Evolutionary conservation across 1,140 invertebrate species (phyloP).

Genomic region (Saccostrea echinata): DNA sequence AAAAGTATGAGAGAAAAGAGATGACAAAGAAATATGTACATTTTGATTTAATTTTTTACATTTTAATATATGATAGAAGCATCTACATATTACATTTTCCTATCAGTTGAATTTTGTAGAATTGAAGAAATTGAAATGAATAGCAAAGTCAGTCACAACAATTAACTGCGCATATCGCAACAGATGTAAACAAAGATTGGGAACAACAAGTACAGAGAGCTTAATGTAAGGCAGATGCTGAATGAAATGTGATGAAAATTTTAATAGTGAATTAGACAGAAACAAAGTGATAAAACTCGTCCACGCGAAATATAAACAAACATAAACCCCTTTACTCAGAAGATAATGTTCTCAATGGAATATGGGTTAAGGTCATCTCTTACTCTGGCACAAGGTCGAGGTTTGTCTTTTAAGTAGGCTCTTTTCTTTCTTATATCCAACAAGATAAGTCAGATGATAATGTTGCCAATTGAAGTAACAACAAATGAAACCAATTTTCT

Average conservation of each 20-base stretch:
- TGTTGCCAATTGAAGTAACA: background rate
- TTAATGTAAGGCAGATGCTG: background rate
- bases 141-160: background rate
- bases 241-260: background rate
- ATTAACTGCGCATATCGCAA: background rate
- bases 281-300: constrained; percentile 11
- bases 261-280: background rate
- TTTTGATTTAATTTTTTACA: no score
- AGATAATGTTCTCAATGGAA: background rate
- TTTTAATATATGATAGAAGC: no score
- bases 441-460: background rate
- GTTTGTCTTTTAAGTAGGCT: background rate
- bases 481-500: background rate
- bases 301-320: constrained; percentile 22
- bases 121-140: no score
- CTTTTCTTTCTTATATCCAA: background rate
- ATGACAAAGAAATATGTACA: no score
- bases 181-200: background rate
- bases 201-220: background rate
- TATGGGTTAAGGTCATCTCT: background rate
- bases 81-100: no score
- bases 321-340: background rate
- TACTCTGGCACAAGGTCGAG: constrained; percentile 10
- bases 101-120: no score
- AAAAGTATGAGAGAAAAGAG: no score